These are phyloP conservation scores for Drosophila kanekoi DNA, from an alignment of 2,888 invertebrate genomes.

Conservation along the genomic window DNA sequence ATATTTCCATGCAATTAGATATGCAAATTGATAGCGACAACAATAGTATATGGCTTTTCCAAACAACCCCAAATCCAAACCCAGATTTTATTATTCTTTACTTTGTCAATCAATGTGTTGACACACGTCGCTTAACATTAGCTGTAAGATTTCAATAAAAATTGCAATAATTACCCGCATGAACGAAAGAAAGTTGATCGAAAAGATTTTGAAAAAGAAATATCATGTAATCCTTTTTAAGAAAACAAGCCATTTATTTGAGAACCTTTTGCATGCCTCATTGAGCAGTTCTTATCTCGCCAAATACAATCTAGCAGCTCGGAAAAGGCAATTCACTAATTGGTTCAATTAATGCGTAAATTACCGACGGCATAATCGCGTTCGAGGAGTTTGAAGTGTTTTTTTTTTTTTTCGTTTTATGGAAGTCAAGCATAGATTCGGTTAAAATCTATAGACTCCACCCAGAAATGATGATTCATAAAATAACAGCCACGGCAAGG, in stretches of 20 bases:
- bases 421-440: conserved; percentile 32
- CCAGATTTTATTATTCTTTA: neutral
- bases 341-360: conserved; percentile 59
- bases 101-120: conserved; percentile 24
- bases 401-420: too few relatives aligned
- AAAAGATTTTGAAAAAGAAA: conserved; percentile 12
- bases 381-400: conserved; percentile 3
- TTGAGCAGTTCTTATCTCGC: conserved; percentile 58
- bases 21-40: conserved; percentile 73
- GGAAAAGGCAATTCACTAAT: conserved; percentile 46
- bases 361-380: conserved; percentile 49
- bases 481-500: conserved; percentile 38
- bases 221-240: conserved; percentile 71
- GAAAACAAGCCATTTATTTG: conserved; percentile 59
- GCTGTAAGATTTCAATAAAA: conserved; percentile 37
- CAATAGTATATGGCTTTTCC: conserved; percentile 40
- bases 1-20: conserved; percentile 68
- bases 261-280: conserved; percentile 44
- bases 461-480: conserved; percentile 62
- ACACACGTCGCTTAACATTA: conserved; percentile 32
- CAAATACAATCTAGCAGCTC: conserved; percentile 22
- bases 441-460: conserved; percentile 56
- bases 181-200: conserved; percentile 32
- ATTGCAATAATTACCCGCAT: conserved; percentile 74
- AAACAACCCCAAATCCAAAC: conserved; percentile 45